Evolutionary conservation across 1,140 invertebrate genomes (phyloP), one percentile per base, ranked within the genome.

Genomic region (Cotesia chilonis): DNA sequence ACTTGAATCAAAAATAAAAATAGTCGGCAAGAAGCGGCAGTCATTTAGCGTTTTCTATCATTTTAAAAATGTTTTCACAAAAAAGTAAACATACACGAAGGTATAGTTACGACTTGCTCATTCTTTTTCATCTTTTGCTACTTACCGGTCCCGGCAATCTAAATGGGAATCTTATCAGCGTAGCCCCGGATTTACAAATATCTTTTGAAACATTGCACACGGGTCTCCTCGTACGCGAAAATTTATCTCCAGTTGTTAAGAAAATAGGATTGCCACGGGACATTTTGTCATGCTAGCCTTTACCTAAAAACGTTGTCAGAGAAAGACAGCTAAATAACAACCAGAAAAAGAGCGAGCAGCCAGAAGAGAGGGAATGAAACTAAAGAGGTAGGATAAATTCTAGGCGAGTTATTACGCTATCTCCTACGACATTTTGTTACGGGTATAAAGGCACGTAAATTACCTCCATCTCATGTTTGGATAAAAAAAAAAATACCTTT

Each of bases 101-200:
- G 17, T 36, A 1, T 17, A 20, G 60, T 10, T 57, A 65, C 14
- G 64, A 35, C 59, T 67, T 17, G 55, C 64, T 37, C 47, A 67
- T 54, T 54, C 64, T 67, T 66, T 67, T 67, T 57, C 70, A 54
- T 66, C 61, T 71, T 28, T 47, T 69, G 10, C 37, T 60, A 14
- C 70, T 37, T 71, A 41, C 70, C 54, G 61, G 61, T 9, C 57
- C 5, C 28, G 37, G 57, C 61, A 77, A 77, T 77, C 76, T 77
- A 77, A 77, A 77, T 77, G 76, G 76, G 74, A 77, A 77, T 77
- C 76, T 77, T 77, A 77, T 77, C 76, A 72, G 68, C 60, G 59
- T 65, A 61, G 41, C 69, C 63, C 57, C 54, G 76, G 60, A 75
- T 75, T 77, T 68, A 70, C 72, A 75, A 77, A 77, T 77, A 72